phyloP scores from a whole-genome alignment of 2,113 vertebrate species.

The Shinisaurus crocodilurus region DNA sequence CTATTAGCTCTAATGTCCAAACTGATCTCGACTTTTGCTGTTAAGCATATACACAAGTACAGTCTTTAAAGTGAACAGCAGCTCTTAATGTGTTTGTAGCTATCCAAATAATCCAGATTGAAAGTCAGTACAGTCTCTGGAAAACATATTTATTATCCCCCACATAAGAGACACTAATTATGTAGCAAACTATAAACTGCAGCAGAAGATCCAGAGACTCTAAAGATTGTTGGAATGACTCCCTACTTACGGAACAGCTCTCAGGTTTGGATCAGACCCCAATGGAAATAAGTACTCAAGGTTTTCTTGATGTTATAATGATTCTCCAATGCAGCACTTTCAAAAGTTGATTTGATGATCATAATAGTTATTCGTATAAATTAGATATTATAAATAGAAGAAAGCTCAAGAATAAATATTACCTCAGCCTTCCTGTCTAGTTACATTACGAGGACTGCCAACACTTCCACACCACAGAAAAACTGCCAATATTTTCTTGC shows the following conservation, averaged over 20 bases:
- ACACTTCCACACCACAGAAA: background rate
- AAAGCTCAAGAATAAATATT: conserved; percentile 21
- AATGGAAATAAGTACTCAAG: conserved; percentile 1
- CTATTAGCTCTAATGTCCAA: background rate
- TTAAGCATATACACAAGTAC: background rate
- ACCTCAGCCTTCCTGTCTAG: background rate
- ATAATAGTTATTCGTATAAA: conserved; percentile 5
- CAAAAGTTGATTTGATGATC: conserved; percentile 16
- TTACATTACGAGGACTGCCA: background rate
- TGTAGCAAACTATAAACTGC: background rate
- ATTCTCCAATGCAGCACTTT: background rate
- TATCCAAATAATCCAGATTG: background rate
- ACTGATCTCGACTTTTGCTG: background rate
- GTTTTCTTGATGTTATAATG: conserved; percentile 13
- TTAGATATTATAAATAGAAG: conserved; percentile 33
- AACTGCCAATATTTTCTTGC: background rate
- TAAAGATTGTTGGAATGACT: background rate
- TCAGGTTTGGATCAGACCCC: conserved; percentile 19
- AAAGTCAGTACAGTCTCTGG: background rate
- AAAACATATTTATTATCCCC: background rate
- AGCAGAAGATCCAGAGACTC: background rate
- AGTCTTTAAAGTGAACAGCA: background rate
- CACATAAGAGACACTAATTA: background rate
- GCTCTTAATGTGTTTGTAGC: background rate
- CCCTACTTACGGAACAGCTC: background rate